phyloP scores from a whole-genome alignment of 1,140 invertebrate genomes.

The Temnothorax curvispinosus region DNA sequence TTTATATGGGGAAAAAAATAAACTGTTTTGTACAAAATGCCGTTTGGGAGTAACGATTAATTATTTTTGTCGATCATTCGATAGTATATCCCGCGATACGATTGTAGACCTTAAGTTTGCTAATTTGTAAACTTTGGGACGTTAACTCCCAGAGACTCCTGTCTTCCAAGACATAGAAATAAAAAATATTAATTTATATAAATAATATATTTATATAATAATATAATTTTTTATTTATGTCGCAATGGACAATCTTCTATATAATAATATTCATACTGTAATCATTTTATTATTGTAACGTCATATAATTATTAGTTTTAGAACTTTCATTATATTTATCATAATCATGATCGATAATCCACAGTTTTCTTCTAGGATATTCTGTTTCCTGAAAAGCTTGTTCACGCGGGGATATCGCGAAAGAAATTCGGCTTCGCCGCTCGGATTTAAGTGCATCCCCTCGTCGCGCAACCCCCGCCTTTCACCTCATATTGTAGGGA shows the following conservation, averaged over 20 bases:
- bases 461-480: conserved; percentile 21
- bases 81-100: background rate
- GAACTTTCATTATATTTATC: background rate
- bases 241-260: background rate
- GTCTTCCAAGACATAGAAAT: background rate
- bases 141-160: background rate
- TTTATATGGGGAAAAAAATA: conserved; percentile 73
- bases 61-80: background rate
- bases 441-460: background rate
- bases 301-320: background rate
- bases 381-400: background rate
- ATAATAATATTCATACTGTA: background rate
- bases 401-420: background rate
- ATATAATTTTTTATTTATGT: background rate
- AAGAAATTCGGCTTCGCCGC: background rate
- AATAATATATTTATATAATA: too few relatives aligned
- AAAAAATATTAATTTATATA: background rate
- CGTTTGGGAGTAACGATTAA: background rate
- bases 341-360: background rate
- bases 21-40: conserved; percentile 71
- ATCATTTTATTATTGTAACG: background rate
- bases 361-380: background rate
- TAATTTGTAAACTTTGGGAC: background rate
- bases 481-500: background rate
- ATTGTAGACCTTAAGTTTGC: background rate